Evolutionary conservation across 2,888 invertebrate genomes (phyloP), one percentile per base, ranked within the genome.

Genomic region (Mantis religiosa): DNA sequence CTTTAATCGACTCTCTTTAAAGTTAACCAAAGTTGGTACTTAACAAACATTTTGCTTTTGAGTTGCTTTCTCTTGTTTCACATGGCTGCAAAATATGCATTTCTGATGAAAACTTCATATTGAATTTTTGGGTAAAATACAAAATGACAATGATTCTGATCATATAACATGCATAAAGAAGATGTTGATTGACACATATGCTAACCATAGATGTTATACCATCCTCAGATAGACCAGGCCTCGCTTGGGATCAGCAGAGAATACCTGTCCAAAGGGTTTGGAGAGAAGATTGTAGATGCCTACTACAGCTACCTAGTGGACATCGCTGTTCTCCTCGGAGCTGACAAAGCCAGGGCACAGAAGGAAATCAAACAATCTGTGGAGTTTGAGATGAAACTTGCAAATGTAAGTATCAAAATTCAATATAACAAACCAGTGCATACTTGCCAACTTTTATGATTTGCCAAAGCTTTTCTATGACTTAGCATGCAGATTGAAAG

Each of bases 261-360:
- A 93, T 98, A 97, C 93, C 93, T 98, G 88, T 95, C 96, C 90
- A 97, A 98, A 91, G 98, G 98, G 0, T 93, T 97, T 88, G 95
- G 95, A 30, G 97, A 98, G 92, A 97, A 97, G 91, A 94, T 98
- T 89, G 98, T 99, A n/a, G 95, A 95, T 88, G 98, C 97, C 0
- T 98, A 98, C 92, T 97, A 96, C 91, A 95, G 95, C 34, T 98
- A 98, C 92, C 97, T 97, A 97, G 97, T 98, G 1, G 97, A 98
- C 92, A 96, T 98, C 91, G 97, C 98, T 0, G 95, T 95, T 0
- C 94, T 98, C 25, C 95, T 98, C 90, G 98, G 98, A 14, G 98
- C 98, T 0, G 95, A 97, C 34, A 95, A 94, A 90, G 92, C 94
- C 0, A 93, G 93, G 7, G 98, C 98, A 0, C 93, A 95, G 91